A percentile compares a stretch with the other conserved stretches of the same genome.
Evolutionary conservation across 2,797 vertebrate genomes (phyloP).

Genomic region (Acridotheres tristis): DNA sequence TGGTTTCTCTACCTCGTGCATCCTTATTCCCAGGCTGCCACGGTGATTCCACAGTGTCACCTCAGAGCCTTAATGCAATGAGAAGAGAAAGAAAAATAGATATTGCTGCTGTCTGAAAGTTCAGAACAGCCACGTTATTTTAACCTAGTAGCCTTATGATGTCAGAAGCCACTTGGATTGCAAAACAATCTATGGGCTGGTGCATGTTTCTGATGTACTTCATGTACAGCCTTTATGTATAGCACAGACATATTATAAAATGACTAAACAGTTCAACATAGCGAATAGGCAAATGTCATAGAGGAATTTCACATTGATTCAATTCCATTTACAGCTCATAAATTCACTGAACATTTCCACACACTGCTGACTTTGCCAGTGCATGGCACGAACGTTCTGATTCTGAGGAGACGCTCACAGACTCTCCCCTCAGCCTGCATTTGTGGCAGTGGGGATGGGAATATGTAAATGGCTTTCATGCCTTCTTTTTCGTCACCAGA

Average conservation of each 20-base stretch:
- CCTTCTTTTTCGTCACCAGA: background rate
- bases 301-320: background rate
- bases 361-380: background rate
- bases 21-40: background rate
- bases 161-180: background rate
- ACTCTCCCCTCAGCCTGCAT: background rate
- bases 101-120: background rate
- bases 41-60: background rate
- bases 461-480: background rate
- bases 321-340: slow-evolving; percentile 12
- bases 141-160: background rate
- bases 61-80: background rate
- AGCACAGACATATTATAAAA: background rate
- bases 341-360: background rate
- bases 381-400: background rate
- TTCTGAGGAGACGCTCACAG: background rate
- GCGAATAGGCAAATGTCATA: background rate
- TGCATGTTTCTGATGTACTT: background rate
- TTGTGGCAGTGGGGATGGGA: background rate
- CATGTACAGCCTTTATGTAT: background rate
- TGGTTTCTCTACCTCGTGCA: background rate
- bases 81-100: background rate
- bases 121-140: background rate
- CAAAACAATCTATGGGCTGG: background rate
- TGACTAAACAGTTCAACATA: background rate